phyloP scores from a whole-genome alignment of 2,888 invertebrate species.

The Nemapogon koenigi region DNA sequence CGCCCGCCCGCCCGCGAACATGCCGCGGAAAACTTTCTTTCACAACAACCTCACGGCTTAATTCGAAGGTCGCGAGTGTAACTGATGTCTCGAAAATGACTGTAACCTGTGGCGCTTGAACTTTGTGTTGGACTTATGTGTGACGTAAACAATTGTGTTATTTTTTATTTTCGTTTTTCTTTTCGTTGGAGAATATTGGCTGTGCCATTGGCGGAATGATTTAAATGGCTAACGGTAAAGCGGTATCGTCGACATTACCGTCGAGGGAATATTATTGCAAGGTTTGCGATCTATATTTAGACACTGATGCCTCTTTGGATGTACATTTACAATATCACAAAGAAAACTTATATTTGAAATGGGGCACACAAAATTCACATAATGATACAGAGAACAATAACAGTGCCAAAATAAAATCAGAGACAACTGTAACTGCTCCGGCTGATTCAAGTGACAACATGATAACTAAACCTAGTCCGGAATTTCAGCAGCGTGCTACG shows the following conservation, averaged over 20 bases:
- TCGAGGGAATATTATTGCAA: conserved; percentile 73
- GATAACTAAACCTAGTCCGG: conserved; percentile 68
- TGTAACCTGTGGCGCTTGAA: conserved; percentile 50
- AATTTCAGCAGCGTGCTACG: conserved; percentile 63
- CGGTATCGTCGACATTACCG: conserved; percentile 61
- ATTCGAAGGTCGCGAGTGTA: conserved; percentile 30
- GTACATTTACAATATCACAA: conserved; percentile 83
- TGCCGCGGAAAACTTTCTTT: conserved; percentile 61
- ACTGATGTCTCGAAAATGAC: conserved; percentile 40
- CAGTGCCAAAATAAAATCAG: conserved; percentile 63
- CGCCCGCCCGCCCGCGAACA: conserved; percentile 44
- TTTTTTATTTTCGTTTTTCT: conserved; percentile 57
- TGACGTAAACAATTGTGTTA: conserved; percentile 41
- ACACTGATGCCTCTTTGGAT: conserved; percentile 77
- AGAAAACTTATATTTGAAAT: conserved; percentile 76
- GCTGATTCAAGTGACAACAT: conserved; percentile 78
- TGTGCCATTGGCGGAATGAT: conserved; percentile 50
- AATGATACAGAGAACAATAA: conserved; percentile 73
- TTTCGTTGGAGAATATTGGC: conserved; percentile 61
- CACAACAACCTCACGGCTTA: conserved; percentile 44
- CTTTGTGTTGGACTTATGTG: conserved; percentile 45
- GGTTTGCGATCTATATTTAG: conserved; percentile 77
- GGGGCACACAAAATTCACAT: conserved; percentile 68
- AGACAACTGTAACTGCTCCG: conserved; percentile 70
- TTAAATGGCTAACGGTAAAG: conserved; percentile 63